Evolutionary conservation across 1,140 invertebrate species (phyloP).

Genomic region (Scaptomyza pallida): DNA sequence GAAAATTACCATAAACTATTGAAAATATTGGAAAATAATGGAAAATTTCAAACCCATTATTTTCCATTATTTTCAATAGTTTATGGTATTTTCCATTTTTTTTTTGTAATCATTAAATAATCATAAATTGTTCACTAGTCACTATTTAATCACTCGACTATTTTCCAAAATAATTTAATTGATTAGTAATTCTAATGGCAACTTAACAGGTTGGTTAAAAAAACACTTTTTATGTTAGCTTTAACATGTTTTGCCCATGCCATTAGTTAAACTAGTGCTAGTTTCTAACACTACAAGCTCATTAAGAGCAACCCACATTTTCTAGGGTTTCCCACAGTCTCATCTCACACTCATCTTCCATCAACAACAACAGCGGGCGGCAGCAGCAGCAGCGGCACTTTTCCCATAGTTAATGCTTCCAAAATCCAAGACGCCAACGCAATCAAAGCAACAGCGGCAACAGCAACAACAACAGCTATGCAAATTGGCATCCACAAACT

Average conservation of each 20-base stretch:
- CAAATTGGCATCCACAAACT: constrained; percentile 70
- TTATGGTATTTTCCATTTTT: too few relatives aligned
- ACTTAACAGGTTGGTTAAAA: too few relatives aligned
- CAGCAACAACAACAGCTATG: constrained; percentile 57
- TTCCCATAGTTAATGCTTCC: constrained; percentile 70
- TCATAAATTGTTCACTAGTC: too few relatives aligned
- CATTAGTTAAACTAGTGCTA: constrained; percentile 13
- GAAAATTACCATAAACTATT: too few relatives aligned
- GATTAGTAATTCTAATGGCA: too few relatives aligned
- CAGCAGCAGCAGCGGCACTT: constrained; percentile 47
- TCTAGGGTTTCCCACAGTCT: constrained; percentile 79
- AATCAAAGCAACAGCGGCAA: constrained; percentile 35
- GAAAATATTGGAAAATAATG: too few relatives aligned
- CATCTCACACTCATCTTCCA: constrained; percentile 47
- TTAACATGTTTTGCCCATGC: constrained; percentile 11
- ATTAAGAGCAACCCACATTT: constrained; percentile 75
- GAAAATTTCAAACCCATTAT: too few relatives aligned
- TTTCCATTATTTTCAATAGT: too few relatives aligned
- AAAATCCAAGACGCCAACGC: constrained; percentile 69
- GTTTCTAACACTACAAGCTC: constrained; percentile 68
- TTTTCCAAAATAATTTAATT: too few relatives aligned
- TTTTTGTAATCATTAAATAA: too few relatives aligned
- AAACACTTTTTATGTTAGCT: background rate
- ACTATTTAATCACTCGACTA: too few relatives aligned
- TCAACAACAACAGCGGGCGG: constrained; percentile 35